phyloP scores from a whole-genome alignment of 2,113 vertebrate species.

The Varanus komodoensis region DNA sequence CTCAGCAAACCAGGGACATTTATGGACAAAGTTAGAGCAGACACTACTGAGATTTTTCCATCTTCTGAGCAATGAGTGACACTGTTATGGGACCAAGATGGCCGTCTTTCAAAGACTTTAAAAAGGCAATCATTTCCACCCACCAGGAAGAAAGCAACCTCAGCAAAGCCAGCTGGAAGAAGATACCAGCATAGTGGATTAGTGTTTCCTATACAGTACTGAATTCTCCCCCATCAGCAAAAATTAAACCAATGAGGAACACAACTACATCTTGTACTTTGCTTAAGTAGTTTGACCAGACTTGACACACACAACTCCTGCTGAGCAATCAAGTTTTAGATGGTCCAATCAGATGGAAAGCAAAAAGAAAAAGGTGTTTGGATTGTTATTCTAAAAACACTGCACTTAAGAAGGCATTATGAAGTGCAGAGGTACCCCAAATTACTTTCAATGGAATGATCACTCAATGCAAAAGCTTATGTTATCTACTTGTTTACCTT shows the following conservation, averaged over 20 bases:
- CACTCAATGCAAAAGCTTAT: neutral
- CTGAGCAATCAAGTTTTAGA: neutral
- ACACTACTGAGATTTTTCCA: neutral
- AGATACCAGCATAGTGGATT: neutral
- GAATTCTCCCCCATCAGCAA: neutral
- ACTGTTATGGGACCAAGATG: neutral
- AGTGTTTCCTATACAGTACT: neutral
- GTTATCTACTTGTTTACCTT: slow-evolving; percentile 4
- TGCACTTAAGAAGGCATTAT: slow-evolving; percentile 10
- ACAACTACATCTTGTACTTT: neutral
- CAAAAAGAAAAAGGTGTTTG: neutral
- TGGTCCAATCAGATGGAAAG: neutral
- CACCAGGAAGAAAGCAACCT: neutral
- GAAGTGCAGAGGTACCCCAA: neutral
- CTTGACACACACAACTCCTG: neutral
- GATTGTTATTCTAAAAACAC: neutral
- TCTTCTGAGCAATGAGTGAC: neutral
- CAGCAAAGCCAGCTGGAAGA: neutral
- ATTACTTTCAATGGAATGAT: neutral
- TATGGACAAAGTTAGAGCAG: neutral
- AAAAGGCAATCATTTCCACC: neutral
- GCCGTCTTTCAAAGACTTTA: neutral
- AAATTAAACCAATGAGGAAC: neutral
- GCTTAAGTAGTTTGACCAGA: neutral
- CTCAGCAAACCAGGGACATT: neutral